Evolutionary conservation across 2,888 invertebrate species (phyloP).

Genomic region (Glaucopsyche alexis): DNA sequence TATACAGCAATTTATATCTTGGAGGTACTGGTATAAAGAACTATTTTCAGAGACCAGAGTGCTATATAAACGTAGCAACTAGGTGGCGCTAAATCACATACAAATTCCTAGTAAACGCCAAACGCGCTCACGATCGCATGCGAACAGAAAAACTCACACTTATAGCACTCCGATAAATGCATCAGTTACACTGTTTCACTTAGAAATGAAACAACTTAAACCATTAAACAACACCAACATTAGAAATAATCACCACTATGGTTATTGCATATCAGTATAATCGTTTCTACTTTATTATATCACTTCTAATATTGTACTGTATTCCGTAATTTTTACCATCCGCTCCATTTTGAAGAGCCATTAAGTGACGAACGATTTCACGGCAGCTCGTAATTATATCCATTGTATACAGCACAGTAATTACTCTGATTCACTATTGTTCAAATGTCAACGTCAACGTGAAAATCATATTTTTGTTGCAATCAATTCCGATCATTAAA

Average conservation of each 20-base stretch:
- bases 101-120: too few species aligned
- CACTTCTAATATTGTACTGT: neutral
- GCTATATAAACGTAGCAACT: too few species aligned
- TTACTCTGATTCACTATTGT: constrained; percentile 75
- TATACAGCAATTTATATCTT: too few species aligned
- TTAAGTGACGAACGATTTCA: constrained; percentile 68
- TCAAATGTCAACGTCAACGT: constrained; percentile 59
- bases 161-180: too few species aligned
- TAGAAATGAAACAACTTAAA: too few species aligned
- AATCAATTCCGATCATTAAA: constrained; percentile 37
- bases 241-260: neutral
- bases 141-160: too few species aligned
- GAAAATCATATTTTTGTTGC: constrained; percentile 44
- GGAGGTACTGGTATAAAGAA: too few species aligned
- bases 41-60: too few species aligned
- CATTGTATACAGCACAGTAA: constrained; percentile 64
- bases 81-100: too few species aligned
- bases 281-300: neutral
- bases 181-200: too few species aligned
- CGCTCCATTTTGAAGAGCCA: constrained; percentile 53
- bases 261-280: neutral
- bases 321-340: constrained; percentile 47
- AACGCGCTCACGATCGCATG: too few species aligned
- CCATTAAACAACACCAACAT: too few species aligned
- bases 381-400: constrained; percentile 67